A percentile compares a stretch with the other conserved stretches of the same genome.
Conservation (phyloP, 2,113 vertebrate species). For the Thymallus thymallus region DNA sequence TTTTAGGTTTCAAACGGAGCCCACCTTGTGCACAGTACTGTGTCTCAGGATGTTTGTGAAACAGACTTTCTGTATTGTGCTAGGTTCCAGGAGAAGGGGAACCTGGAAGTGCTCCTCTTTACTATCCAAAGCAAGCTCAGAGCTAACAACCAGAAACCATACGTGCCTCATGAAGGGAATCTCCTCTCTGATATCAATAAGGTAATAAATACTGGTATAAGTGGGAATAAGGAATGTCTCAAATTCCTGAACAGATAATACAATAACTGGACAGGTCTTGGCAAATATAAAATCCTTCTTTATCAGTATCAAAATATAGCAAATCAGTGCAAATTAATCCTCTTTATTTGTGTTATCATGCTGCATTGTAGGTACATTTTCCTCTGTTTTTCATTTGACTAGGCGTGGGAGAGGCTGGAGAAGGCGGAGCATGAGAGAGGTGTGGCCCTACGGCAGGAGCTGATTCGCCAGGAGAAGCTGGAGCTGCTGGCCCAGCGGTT, state of each 20-base stretch:
- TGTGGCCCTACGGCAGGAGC: constrained; percentile 83
- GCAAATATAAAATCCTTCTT: neutral
- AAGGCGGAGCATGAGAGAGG: constrained; percentile 94
- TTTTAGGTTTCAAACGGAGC: too few species aligned
- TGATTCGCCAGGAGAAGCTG: constrained; percentile 94
- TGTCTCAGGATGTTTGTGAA: neutral
- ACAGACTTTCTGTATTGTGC: neutral
- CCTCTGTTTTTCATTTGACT: neutral
- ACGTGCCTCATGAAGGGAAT: constrained; percentile 87
- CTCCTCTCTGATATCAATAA: constrained; percentile 94
- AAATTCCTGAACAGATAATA: neutral
- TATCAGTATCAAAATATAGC: neutral
- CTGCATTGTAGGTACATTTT: neutral
- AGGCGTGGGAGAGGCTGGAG: constrained; percentile 91
- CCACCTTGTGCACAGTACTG: too few species aligned
- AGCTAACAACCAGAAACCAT: constrained; percentile 91
- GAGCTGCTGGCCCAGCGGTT: constrained; percentile 92
- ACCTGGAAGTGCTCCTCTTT: constrained; percentile 94
- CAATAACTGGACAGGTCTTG: neutral
- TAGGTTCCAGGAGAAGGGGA: constrained; percentile 97
- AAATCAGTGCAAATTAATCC: neutral
- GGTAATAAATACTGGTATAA: constrained; percentile 63
- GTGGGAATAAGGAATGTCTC: neutral
- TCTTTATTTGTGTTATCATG: neutral
- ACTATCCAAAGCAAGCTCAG: constrained; percentile 96